Conservation (phyloP, 2,797 vertebrate species). For the Fringilla coelebs region DNA sequence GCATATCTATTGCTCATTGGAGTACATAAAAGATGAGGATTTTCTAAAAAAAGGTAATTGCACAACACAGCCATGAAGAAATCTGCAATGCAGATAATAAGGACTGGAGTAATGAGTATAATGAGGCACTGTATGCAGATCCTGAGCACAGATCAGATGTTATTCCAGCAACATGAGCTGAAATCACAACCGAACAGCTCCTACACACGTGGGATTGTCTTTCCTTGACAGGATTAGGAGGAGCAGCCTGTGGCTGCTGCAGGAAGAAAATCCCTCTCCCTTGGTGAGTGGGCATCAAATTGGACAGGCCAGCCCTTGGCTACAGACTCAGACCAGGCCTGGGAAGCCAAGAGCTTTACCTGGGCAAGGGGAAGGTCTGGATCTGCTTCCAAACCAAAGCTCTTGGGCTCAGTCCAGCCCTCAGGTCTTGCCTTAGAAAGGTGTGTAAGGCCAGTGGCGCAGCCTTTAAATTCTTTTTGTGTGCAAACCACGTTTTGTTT, state of each 20-base stretch:
- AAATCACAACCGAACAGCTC: neutral
- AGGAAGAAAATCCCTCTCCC: neutral
- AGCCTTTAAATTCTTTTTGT: neutral
- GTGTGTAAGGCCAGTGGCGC: neutral
- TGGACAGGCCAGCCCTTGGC: accelerated
- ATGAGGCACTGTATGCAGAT: slow-evolving; percentile 61
- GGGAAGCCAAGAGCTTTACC: neutral
- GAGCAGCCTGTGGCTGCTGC: neutral
- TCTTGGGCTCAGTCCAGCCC: neutral
- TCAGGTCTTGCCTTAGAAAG: neutral
- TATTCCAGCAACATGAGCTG: slow-evolving; percentile 25
- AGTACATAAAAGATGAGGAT: slow-evolving; percentile 67
- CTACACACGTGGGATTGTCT: neutral
- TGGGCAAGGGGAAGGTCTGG: neutral
- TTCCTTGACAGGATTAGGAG: neutral
- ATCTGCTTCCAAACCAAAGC: neutral
- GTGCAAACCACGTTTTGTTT: neutral
- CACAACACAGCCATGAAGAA: slow-evolving; percentile 69
- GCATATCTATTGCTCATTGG: slow-evolving; percentile 51
- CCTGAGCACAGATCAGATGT: slow-evolving; percentile 43
- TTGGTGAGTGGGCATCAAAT: neutral
- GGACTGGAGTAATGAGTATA: slow-evolving; percentile 68
- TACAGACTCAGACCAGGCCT: neutral
- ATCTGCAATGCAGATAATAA: slow-evolving; percentile 72
- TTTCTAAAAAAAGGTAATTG: slow-evolving; percentile 73